Percentiles rank a stretch among this genome's conserved stretches.
Conservation (phyloP, 2,797 vertebrate genomes). For the Syngnathus rostellatus region DNA sequence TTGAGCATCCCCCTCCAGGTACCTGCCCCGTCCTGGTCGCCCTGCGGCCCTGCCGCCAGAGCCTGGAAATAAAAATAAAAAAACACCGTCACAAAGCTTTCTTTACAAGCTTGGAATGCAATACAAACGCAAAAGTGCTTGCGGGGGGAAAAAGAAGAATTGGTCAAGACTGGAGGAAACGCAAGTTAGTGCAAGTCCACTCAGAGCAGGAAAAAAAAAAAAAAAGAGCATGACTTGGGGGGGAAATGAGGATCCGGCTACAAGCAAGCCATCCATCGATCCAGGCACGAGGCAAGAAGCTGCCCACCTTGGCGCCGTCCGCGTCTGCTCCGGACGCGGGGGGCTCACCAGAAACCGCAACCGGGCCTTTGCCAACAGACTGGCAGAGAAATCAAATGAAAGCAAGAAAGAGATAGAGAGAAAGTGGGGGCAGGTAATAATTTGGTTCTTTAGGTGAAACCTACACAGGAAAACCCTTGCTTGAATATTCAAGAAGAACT, state of each 20-base stretch:
- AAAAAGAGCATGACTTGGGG: conserved; percentile 26
- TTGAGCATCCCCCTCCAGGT: conserved; percentile 96
- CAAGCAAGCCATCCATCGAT: conserved; percentile 41
- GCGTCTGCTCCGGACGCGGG: conserved; percentile 73
- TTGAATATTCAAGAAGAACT: not conserved
- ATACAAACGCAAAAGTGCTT: conserved; percentile 2
- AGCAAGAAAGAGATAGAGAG: conserved; percentile 1
- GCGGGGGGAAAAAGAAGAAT: conserved; percentile 19
- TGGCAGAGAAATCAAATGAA: conserved; percentile 49
- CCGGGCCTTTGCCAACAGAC: conserved; percentile 80
- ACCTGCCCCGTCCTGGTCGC: conserved; percentile 76
- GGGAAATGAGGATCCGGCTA: conserved; percentile 44
- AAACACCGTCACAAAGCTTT: not conserved
- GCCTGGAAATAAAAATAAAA: conserved; percentile 33
- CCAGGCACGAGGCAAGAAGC: conserved; percentile 38
- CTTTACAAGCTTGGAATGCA: not conserved
- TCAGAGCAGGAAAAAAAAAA: conserved; percentile 16
- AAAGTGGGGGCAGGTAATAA: conserved; percentile 1
- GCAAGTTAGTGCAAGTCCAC: conserved; percentile 30
- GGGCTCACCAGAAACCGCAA: conserved; percentile 80
- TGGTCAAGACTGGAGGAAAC: not conserved
- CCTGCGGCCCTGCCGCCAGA: conserved; percentile 56
- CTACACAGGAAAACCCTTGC: not conserved
- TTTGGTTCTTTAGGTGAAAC: conserved; percentile 3
- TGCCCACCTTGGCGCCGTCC: conserved; percentile 91